A percentile compares a stretch with the other conserved stretches of the same genome.
Conservation (phyloP, 2,113 vertebrate species). For the Pipra filicauda region DNA sequence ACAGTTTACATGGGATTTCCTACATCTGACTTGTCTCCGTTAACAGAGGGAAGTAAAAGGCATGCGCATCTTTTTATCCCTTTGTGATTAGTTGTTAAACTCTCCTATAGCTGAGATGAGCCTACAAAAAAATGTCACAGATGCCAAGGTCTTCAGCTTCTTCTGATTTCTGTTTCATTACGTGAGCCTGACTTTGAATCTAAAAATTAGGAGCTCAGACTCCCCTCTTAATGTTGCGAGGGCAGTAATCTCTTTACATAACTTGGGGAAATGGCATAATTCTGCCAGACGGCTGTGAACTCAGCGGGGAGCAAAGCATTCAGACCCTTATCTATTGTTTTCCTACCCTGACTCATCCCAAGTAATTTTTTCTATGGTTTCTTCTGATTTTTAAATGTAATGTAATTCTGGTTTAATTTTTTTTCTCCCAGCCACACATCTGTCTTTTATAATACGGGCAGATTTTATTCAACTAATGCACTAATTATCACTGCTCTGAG, state of each 20-base stretch:
- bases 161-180: background rate
- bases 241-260: constrained; percentile 48
- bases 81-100: background rate
- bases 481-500: background rate
- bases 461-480: background rate
- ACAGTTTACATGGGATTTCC: background rate
- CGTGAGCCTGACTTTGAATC: background rate
- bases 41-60: background rate
- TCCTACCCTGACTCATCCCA: background rate
- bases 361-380: background rate
- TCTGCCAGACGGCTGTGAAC: background rate
- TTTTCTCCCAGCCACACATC: background rate
- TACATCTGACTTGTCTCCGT: background rate
- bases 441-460: background rate
- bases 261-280: background rate
- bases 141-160: background rate
- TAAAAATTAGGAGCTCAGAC: constrained; percentile 27
- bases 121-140: background rate
- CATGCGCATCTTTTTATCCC: background rate
- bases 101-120: background rate
- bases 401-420: background rate
- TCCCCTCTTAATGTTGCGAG: background rate
- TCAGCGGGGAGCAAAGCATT: background rate
- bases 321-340: constrained; percentile 13
- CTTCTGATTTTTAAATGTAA: background rate